Base-by-base conservation (phyloP, 2,888 invertebrate genomes). In the Brachynemurus nebulosus region DNA sequence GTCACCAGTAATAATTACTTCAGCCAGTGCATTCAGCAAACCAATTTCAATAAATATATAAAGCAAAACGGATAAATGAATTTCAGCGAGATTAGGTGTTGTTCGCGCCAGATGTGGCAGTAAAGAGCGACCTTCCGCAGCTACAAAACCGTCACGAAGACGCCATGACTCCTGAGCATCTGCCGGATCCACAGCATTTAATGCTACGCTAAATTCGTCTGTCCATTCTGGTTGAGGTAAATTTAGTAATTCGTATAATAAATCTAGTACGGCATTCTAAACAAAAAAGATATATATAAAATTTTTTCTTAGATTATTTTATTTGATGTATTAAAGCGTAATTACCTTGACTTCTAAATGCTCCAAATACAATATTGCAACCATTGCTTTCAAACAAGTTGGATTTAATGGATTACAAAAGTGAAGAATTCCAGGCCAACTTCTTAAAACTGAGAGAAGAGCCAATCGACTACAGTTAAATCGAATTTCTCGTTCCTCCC, bases 121-220 rank as follows among this genome's bases (percentile, higher is more conserved):
- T 54, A 93, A 78, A 44, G 76, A 76, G 46, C 77, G 76, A 38
- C 91, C 93, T 68, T 96, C 96, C 45, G 86, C 84, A 11, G 86
- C 90, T n/a, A 96, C 85, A 61, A 96, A 96, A 25, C 92, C 95
- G 62, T 93, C 92, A 54, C 80, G 81, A 19, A 96, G 66, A 53
- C 86, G 76, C 92, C 93, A 96, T 1, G 80, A 73, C 51, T 91
- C 86, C 62, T 79, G 79, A 54, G 80, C 80, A 60, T 81, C 81
- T 18, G 85, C 82, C 3, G 90, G 89, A 73, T 93, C 90, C 48
- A 91, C 80, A 33, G 89, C 88, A 51, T 83, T 79, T 50, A 95
- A 65, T 2, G 93, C 93, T 30, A 86, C 82, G 36, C 82, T 80
- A 54, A 92, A 83, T 63, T 95, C 91, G 56, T 90, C 90, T 2